These are phyloP conservation scores for Ichneumoninae sp. DNA, from an alignment of 2,888 invertebrate species.

Conservation along the genomic window DNA sequence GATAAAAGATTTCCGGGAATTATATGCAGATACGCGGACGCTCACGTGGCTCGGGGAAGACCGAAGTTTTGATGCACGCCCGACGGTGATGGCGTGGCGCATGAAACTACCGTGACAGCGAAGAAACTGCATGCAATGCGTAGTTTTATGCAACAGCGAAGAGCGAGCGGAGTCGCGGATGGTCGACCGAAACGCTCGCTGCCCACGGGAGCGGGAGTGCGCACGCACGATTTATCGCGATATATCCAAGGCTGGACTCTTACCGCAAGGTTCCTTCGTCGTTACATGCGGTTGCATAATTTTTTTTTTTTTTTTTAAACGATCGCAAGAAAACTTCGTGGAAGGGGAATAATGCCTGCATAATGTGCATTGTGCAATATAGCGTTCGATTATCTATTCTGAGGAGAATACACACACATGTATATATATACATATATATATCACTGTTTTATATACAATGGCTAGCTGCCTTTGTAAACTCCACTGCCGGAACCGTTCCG, in stretches of 20 bases:
- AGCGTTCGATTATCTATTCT: slow-evolving; percentile 8
- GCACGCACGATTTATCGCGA: slow-evolving; percentile 59
- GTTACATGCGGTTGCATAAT: slow-evolving; percentile 39
- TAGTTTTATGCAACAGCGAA: slow-evolving; percentile 41
- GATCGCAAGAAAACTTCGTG: neutral
- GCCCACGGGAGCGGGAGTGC: neutral
- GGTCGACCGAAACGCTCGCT: neutral
- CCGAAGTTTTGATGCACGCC: slow-evolving; percentile 22
- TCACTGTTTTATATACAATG: neutral
- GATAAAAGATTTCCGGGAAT: slow-evolving; percentile 42
- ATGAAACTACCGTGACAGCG: slow-evolving; percentile 4
- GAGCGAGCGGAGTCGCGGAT: slow-evolving; percentile 1
- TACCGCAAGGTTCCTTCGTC: slow-evolving; percentile 48
- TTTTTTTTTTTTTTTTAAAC: slow-evolving; percentile 3
- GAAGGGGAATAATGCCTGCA: slow-evolving; percentile 9
- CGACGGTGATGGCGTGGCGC: neutral
- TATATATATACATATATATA: neutral
- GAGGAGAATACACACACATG: neutral
- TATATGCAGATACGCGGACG: slow-evolving; percentile 1
- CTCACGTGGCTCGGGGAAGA: neutral
- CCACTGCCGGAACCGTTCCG: slow-evolving; percentile 50
- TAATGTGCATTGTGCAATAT: slow-evolving; percentile 9
- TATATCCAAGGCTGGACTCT: slow-evolving; percentile 45
- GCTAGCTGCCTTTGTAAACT: slow-evolving; percentile 9
- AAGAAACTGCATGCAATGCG: slow-evolving; percentile 2